These are phyloP conservation scores for Pterophyllum scalare DNA, from an alignment of 2,113 vertebrate species.

Conservation along the genomic window DNA sequence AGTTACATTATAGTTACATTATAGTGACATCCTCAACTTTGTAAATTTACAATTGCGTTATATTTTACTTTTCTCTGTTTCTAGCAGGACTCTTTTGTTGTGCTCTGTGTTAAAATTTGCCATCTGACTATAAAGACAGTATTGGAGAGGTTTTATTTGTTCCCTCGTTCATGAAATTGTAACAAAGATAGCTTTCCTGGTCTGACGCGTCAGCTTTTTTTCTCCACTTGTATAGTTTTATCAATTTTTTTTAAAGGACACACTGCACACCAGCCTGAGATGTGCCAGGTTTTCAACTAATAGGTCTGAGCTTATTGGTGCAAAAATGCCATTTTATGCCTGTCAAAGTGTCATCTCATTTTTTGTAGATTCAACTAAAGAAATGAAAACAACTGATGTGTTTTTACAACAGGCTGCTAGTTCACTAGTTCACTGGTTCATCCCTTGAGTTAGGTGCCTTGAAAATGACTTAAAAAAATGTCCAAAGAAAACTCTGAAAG, in stretches of 20 bases:
- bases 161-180: too few species aligned
- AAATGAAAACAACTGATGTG: background rate
- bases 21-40: background rate
- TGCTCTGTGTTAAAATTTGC: background rate
- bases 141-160: too few species aligned
- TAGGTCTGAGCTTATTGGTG: background rate
- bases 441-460: too few species aligned
- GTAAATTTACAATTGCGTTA: background rate
- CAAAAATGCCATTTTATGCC: background rate
- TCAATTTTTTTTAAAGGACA: background rate
- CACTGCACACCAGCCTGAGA: background rate
- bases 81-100: background rate
- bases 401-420: background rate
- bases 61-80: background rate
- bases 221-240: fast-evolving
- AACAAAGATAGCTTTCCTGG: background rate
- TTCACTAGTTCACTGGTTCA: too few species aligned
- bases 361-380: background rate
- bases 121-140: background rate
- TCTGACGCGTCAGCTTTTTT: background rate
- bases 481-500: too few species aligned
- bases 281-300: background rate
- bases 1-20: background rate
- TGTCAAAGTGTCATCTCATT: background rate
- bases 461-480: too few species aligned